These are phyloP conservation scores for Eulemur albifrons DNA, from an alignment of 2,797 vertebrate genomes.

Conservation along the genomic window DNA sequence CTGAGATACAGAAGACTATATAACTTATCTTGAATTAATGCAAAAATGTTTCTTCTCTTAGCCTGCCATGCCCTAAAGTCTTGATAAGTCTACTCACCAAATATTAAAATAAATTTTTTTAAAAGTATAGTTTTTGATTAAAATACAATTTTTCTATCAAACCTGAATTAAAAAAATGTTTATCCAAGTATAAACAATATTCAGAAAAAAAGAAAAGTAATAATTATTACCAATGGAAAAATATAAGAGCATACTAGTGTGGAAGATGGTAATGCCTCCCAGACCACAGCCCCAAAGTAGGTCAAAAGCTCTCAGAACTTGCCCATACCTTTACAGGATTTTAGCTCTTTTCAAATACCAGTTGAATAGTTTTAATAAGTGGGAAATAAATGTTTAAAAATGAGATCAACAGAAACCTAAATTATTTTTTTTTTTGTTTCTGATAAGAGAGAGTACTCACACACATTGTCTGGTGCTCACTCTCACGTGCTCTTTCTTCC, in stretches of 20 bases:
- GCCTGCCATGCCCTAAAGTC: neutral
- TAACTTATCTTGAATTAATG: neutral
- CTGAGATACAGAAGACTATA: neutral
- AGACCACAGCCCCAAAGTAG: neutral
- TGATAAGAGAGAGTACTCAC: neutral
- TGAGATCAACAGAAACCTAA: neutral
- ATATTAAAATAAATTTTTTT: neutral
- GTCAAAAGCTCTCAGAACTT: neutral
- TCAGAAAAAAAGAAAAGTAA: neutral
- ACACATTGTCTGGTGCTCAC: neutral
- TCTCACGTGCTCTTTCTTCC: neutral
- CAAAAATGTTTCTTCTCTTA: neutral
- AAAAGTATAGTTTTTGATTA: neutral
- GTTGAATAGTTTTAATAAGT: neutral
- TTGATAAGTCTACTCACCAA: neutral
- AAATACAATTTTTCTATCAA: slow-evolving; percentile 20
- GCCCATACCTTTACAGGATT: neutral
- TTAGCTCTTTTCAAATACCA: neutral
- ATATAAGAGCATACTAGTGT: neutral
- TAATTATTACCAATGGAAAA: neutral
- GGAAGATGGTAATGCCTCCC: neutral
- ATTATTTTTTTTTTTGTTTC: neutral
- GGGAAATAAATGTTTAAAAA: neutral
- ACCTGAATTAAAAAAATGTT: neutral
- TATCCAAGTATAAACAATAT: neutral